Percentiles rank a stretch among this genome's conserved stretches.
Conservation (phyloP, 1,140 invertebrate genomes). For the Lanistes nyassanus region DNA sequence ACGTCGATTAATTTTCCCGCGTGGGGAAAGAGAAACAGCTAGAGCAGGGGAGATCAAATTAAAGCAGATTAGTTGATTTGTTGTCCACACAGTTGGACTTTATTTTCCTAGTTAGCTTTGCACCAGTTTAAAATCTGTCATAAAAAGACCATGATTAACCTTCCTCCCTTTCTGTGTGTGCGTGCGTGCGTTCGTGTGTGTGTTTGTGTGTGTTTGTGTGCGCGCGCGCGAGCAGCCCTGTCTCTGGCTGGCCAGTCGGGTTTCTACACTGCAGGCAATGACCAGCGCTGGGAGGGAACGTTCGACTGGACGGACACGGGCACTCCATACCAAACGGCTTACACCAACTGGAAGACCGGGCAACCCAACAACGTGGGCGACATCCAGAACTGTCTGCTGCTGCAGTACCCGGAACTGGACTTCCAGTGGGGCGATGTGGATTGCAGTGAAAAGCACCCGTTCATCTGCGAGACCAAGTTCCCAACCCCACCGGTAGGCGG, state of each 20-base stretch:
- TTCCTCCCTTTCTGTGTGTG: no score
- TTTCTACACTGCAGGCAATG: constrained; percentile 43
- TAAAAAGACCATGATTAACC: no score
- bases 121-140: no score
- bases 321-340: constrained; percentile 29
- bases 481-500: background rate
- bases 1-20: no score
- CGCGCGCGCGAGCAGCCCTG: constrained; percentile 26
- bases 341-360: constrained; percentile 46
- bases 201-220: background rate
- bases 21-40: no score
- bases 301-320: constrained; percentile 46
- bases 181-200: background rate
- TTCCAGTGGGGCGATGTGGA: constrained; percentile 51
- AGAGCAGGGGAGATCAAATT: no score
- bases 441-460: constrained; percentile 44
- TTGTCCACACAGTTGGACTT: no score
- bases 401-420: constrained; percentile 41
- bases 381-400: constrained; percentile 44
- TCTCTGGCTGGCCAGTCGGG: constrained; percentile 35
- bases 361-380: constrained; percentile 50
- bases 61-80: no score
- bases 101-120: no score
- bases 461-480: constrained; percentile 46
- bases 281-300: constrained; percentile 33